Conservation (phyloP, 1,140 invertebrate species). For the Lasioglossum albipes region DNA sequence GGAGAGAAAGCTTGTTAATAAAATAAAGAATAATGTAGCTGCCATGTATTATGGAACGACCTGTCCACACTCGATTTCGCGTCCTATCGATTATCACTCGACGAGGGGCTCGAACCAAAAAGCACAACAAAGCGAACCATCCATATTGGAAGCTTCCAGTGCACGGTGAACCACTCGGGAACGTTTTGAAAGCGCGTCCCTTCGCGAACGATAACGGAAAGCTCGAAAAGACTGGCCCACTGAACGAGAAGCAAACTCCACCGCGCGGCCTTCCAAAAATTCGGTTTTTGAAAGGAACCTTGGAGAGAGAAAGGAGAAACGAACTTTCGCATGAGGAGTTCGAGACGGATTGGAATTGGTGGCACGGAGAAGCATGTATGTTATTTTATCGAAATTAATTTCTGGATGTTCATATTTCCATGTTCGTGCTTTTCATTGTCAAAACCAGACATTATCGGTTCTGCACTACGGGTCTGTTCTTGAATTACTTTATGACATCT, state of each 20-base stretch:
- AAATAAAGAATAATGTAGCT: no score
- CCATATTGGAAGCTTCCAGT: not conserved
- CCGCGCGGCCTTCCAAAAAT: not conserved
- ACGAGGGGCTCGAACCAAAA: not conserved
- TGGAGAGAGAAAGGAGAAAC: not conserved
- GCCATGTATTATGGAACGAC: not conserved
- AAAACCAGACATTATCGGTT: no score
- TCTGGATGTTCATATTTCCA: no score
- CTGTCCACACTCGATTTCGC: not conserved
- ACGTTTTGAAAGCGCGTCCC: not conserved
- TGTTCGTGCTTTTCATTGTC: no score
- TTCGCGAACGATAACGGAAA: not conserved
- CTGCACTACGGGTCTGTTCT: no score
- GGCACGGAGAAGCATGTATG: not conserved
- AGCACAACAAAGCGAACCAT: not conserved
- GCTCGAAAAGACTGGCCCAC: not conserved
- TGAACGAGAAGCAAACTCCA: not conserved
- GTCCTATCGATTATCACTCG: not conserved
- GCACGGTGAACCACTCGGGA: not conserved
- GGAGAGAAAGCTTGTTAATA: no score
- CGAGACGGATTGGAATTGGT: not conserved
- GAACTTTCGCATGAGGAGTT: not conserved
- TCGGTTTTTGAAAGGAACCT: not conserved
- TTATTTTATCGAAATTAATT: not conserved
- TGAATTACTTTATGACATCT: no score